Conservation (phyloP, 2,888 invertebrate genomes). For the Ennomos fuscantarius region DNA sequence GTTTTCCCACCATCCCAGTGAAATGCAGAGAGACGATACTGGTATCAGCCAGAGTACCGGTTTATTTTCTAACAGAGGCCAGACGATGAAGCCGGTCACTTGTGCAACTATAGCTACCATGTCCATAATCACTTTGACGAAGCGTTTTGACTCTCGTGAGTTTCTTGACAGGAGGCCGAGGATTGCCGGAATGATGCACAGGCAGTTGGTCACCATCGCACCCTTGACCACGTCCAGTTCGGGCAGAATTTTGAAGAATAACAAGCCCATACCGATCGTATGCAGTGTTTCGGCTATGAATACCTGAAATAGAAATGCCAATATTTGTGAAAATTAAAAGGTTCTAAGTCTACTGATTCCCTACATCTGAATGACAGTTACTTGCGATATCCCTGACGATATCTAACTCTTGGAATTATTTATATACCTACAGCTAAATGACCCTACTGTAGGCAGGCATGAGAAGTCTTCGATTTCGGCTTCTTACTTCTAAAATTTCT, state of each 20-base stretch:
- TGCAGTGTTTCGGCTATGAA: slow-evolving; percentile 95
- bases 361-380: too few relatives aligned
- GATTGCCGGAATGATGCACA: slow-evolving; percentile 95
- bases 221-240: slow-evolving; percentile 97
- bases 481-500: too few relatives aligned
- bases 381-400: too few relatives aligned
- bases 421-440: too few relatives aligned
- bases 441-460: too few relatives aligned
- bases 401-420: too few relatives aligned
- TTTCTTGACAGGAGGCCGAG: slow-evolving; percentile 92
- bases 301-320: slow-evolving; percentile 77
- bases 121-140: slow-evolving; percentile 92
- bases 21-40: slow-evolving; percentile 92
- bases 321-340: slow-evolving; percentile 1
- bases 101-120: slow-evolving; percentile 94
- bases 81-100: slow-evolving; percentile 95
- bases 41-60: slow-evolving; percentile 94
- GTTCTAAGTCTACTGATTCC: too few relatives aligned
- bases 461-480: too few relatives aligned
- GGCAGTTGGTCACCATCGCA: slow-evolving; percentile 97
- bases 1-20: slow-evolving; percentile 99
- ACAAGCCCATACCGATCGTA: slow-evolving; percentile 93
- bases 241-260: slow-evolving; percentile 95
- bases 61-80: slow-evolving; percentile 93
- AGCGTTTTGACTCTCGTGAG: slow-evolving; percentile 91